Percentiles rank a stretch among this genome's conserved stretches.
phyloP scores from a whole-genome alignment of 2,797 vertebrate genomes.

The Odontamblyopus lacepedii region DNA sequence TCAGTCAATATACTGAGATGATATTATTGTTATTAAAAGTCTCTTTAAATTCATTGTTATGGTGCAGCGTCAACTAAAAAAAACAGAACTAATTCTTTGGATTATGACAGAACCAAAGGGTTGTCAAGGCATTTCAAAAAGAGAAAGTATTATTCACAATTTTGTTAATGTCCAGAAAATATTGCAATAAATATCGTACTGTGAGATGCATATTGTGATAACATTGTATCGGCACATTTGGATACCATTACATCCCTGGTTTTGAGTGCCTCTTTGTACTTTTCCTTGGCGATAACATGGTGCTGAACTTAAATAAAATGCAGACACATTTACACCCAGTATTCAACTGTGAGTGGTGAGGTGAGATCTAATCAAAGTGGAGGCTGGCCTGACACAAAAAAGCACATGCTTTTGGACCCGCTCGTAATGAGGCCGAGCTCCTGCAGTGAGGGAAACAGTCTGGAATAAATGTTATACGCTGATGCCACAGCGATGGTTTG shows the following conservation, averaged over 20 bases:
- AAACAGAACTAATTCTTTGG: too few species aligned
- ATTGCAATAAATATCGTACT: too few species aligned
- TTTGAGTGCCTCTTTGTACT: background rate
- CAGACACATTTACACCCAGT: conserved; percentile 21
- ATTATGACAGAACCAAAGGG: too few species aligned
- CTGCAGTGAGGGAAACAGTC: conserved; percentile 7
- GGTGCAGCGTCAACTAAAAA: too few species aligned
- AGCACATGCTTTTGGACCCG: conserved; percentile 5
- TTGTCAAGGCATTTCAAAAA: too few species aligned
- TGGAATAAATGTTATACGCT: conserved; percentile 12
- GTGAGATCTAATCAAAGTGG: conserved; percentile 31
- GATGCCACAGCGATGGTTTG: conserved; percentile 12
- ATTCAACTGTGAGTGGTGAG: conserved; percentile 14
- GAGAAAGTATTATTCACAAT: too few species aligned
- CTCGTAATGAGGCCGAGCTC: conserved; percentile 14
- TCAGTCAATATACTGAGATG: too few species aligned
- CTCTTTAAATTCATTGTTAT: too few species aligned
- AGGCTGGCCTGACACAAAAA: background rate
- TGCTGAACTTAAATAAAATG: conserved; percentile 13
- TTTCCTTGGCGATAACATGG: background rate
- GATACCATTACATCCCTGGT: background rate
- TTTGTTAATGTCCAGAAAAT: too few species aligned
- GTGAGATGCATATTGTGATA: too few species aligned
- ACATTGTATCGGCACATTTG: too few species aligned
- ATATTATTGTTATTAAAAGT: too few species aligned